Conservation (phyloP, 35 echinoderm and acorn worm species). For the Anneissia japonica region DNA sequence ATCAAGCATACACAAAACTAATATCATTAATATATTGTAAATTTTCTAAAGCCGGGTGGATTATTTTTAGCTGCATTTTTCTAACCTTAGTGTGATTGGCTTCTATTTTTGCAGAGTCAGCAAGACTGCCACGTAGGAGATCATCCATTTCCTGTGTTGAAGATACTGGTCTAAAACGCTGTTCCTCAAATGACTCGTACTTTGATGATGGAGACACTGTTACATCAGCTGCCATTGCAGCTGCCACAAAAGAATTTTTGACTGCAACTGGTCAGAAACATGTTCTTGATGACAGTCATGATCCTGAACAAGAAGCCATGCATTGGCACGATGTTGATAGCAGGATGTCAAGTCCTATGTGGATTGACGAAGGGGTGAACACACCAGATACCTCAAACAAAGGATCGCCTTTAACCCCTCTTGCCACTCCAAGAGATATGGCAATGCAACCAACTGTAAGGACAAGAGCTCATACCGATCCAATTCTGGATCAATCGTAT, state of each 20-base stretch:
- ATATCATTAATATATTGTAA: no score
- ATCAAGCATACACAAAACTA: no score
- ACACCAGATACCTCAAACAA: conserved; percentile 7
- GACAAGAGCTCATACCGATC: neutral
- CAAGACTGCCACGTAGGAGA: conserved; percentile 27
- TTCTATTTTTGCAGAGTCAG: conserved; percentile 48
- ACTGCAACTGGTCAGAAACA: neutral
- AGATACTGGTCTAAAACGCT: neutral
- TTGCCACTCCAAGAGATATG: neutral
- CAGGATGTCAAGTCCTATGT: conserved; percentile 46
- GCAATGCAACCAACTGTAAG: neutral
- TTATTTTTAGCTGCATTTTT: no score
- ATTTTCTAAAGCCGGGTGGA: no score
- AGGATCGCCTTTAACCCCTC: neutral
- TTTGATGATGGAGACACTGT: conserved; percentile 60
- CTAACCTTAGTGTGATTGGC: no score
- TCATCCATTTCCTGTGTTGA: neutral
- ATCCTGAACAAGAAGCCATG: conserved; percentile 9
- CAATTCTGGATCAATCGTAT: neutral
- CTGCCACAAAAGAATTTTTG: conserved; percentile 62
- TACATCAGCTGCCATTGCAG: conserved; percentile 59
- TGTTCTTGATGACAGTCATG: conserved; percentile 2
- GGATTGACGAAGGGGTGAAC: conserved; percentile 78
- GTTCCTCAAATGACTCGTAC: conserved; percentile 81
- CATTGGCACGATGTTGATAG: conserved; percentile 33